These are phyloP conservation scores for Bufo bufo DNA, from an alignment of 2,113 vertebrate species.

Conservation along the genomic window DNA sequence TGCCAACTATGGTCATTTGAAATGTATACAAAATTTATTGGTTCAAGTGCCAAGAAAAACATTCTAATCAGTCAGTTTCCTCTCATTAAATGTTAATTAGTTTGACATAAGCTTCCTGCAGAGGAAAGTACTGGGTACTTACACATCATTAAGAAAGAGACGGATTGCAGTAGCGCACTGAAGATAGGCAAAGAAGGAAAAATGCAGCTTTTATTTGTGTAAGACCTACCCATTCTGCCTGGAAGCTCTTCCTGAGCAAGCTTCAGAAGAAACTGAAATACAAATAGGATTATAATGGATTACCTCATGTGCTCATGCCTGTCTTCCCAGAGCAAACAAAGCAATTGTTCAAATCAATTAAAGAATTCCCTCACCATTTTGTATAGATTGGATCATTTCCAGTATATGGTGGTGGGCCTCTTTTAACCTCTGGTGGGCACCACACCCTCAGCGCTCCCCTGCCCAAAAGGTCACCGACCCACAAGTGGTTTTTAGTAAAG, in stretches of 20 bases:
- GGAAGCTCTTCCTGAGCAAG: constrained; percentile 60
- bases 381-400: constrained; percentile 13
- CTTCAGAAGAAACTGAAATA: constrained; percentile 60
- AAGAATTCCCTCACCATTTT: constrained; percentile 4
- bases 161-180: constrained; percentile 70
- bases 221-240: constrained; percentile 61
- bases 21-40: constrained; percentile 80
- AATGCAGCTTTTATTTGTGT: constrained; percentile 29
- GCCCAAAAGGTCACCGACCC: constrained; percentile 21
- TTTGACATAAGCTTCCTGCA: constrained; percentile 82
- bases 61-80: constrained; percentile 85
- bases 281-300: constrained; percentile 48
- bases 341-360: constrained; percentile 23
- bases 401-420: neutral
- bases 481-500: neutral
- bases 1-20: constrained; percentile 62
- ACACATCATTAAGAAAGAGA: constrained; percentile 80
- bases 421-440: constrained; percentile 21
- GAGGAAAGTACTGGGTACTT: constrained; percentile 81
- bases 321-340: constrained; percentile 32
- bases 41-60: constrained; percentile 80
- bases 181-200: constrained; percentile 46
- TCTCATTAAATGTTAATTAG: constrained; percentile 88
- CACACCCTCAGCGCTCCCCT: neutral
- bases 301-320: constrained; percentile 19